Evolutionary conservation across 2,797 vertebrate species (phyloP).

Genomic region (Bryconaethiops microstoma): DNA sequence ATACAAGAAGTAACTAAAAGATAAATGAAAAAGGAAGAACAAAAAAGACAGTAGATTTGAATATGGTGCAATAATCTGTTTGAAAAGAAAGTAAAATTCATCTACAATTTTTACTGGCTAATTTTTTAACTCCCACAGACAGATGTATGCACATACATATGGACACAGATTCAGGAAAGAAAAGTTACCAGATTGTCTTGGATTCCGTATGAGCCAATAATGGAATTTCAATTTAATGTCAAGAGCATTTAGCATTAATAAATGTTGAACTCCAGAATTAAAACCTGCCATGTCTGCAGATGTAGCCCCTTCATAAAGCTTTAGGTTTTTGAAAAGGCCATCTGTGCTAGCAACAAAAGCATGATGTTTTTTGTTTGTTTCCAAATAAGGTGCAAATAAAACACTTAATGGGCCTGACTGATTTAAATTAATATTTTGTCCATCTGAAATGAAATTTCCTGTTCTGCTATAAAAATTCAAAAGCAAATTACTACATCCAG

Average conservation of each 20-base stretch:
- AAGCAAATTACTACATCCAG: neutral
- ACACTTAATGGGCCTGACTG: too few relatives aligned
- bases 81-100: neutral
- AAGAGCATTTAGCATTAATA: neutral
- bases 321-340: slow-evolving; percentile 45
- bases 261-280: neutral
- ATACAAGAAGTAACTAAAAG: neutral
- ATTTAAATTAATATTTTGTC: too few relatives aligned
- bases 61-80: neutral
- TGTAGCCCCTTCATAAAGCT: slow-evolving; percentile 24
- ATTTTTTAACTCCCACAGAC: neutral
- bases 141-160: neutral
- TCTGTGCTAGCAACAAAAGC: neutral
- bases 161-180: neutral
- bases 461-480: neutral
- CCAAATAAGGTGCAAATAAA: slow-evolving; percentile 5
- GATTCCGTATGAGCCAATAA: slow-evolving; percentile 57
- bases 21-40: neutral
- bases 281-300: neutral
- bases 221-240: slow-evolving; percentile 30
- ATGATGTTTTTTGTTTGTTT: neutral
- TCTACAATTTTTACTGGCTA: neutral
- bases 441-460: neutral
- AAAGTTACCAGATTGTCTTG: slow-evolving; percentile 21
- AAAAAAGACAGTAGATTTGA: neutral